Evolutionary conservation across 2,113 vertebrate genomes (phyloP).

Genomic region (Sylvilagus bachmani): DNA sequence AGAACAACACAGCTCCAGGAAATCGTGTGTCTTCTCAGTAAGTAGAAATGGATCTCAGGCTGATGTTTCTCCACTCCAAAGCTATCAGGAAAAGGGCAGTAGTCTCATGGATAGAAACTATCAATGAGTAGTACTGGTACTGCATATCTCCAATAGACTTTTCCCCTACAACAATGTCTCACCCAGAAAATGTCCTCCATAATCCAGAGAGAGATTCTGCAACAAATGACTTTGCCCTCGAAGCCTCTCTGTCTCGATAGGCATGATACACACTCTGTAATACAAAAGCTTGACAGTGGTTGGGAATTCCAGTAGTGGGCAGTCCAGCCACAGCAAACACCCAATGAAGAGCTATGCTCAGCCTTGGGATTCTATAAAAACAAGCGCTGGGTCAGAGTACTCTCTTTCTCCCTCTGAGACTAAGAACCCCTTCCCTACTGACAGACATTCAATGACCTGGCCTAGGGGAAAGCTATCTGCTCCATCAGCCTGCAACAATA

Average conservation of each 20-base stretch:
- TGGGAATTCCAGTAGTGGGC: fast-evolving
- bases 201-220: background rate
- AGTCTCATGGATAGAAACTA: too few relatives aligned
- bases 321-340: background rate
- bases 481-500: background rate
- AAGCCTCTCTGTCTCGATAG: background rate
- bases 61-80: background rate
- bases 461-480: background rate
- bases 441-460: background rate
- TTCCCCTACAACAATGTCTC: background rate
- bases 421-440: background rate
- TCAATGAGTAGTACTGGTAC: too few relatives aligned
- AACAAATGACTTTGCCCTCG: background rate
- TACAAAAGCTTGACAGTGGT: background rate
- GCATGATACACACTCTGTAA: background rate
- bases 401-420: background rate
- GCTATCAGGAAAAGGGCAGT: background rate
- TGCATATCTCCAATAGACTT: background rate
- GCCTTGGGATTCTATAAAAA: background rate
- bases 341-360: background rate
- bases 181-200: background rate
- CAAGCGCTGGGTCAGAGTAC: background rate
- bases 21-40: background rate
- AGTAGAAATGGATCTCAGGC: background rate
- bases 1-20: background rate